Evolutionary conservation across 2,797 vertebrate genomes (phyloP), one percentile per base, ranked within the genome.

Genomic region (Gallirallus australis): DNA sequence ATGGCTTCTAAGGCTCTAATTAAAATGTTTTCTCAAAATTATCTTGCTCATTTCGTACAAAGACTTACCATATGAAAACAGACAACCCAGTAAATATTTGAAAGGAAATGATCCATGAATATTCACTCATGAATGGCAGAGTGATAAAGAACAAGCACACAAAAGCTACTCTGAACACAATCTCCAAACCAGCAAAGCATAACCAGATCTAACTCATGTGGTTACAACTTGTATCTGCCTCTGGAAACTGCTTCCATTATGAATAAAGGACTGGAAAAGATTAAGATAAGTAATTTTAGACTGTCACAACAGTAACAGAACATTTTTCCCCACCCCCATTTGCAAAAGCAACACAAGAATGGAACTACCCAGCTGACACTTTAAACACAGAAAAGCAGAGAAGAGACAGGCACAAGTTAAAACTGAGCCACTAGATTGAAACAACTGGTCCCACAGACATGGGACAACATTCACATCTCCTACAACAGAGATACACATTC

Each of bases 11-110:
- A 73, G 66, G 47, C 31, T 90, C 47, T 80, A 94, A 95, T 94
- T 77, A 93, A 91, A 93, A 70, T 70, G 14, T 94, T 96, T 77
- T 77, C 68, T 90, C 68, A 50, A 80, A 92, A 93, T 89, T 73
- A 65, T 60, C 33, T 64, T 80, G 20, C 53, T 82, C 89, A 86
- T 89, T 95, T 94, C 60, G 68, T 77, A 70, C 8, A 13, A 94
- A 82, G 33, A 61, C 28, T 84, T 90, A 73, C 94, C 47, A 80
- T 28, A 52, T 39, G 70, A 94, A 95, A 95, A 93, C n/a, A 93
- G 77, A 90, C 33, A 94, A 73, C 59, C 33, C 47, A 84, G 76
- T 86, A 90, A 87, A 81, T 91, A 80, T 83, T 33, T 91, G 57
- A 91, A 82, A 79, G 27, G 39, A 72, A 90, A 64, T 1, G 0